A percentile compares a stretch with the other conserved stretches of the same genome.
These are phyloP conservation scores for Eudasyphora cyanicolor DNA, from an alignment of 2,888 invertebrate genomes.

Conservation along the genomic window DNA sequence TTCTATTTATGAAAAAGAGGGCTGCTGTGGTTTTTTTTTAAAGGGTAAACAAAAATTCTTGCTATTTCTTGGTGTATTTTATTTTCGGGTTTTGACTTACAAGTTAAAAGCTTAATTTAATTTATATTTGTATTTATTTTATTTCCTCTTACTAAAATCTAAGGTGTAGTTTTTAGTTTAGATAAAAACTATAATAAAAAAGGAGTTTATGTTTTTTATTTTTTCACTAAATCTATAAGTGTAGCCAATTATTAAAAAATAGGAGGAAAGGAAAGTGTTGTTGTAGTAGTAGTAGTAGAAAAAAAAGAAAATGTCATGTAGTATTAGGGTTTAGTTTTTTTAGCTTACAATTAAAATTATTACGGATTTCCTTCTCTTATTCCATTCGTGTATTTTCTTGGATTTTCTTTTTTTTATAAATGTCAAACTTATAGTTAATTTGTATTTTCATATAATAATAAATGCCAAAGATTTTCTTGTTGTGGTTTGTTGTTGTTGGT, in stretches of 20 bases:
- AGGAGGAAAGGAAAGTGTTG: not conserved
- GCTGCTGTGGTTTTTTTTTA: slow-evolving; percentile 27
- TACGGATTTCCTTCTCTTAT: not conserved
- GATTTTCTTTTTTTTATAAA: slow-evolving; percentile 9
- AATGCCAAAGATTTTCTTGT: slow-evolving; percentile 57
- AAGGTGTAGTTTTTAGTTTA: not conserved
- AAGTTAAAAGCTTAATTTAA: slow-evolving; percentile 17
- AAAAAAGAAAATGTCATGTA: slow-evolving; percentile 6
- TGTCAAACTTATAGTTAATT: slow-evolving; percentile 56
- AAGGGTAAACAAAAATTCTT: slow-evolving; percentile 27
- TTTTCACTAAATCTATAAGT: not conserved
- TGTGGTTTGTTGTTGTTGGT: slow-evolving; percentile 20
- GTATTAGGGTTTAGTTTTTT: slow-evolving; percentile 17
- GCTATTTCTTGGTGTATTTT: slow-evolving; percentile 8
- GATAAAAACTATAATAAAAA: not conserved
- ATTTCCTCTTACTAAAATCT: slow-evolving; percentile 2
- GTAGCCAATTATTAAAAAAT: not conserved
- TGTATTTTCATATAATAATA: slow-evolving; percentile 53
- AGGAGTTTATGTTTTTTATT: not conserved
- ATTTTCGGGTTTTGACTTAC: slow-evolving; percentile 2
- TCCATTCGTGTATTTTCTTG: slow-evolving; percentile 2
- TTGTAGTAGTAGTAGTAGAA: not conserved
- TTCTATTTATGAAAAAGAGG: slow-evolving; percentile 26
- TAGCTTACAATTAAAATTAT: slow-evolving; percentile 27
- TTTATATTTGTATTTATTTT: not conserved